Base-by-base conservation (phyloP, 2,888 invertebrate species). In the Tetranychus truncatus region DNA sequence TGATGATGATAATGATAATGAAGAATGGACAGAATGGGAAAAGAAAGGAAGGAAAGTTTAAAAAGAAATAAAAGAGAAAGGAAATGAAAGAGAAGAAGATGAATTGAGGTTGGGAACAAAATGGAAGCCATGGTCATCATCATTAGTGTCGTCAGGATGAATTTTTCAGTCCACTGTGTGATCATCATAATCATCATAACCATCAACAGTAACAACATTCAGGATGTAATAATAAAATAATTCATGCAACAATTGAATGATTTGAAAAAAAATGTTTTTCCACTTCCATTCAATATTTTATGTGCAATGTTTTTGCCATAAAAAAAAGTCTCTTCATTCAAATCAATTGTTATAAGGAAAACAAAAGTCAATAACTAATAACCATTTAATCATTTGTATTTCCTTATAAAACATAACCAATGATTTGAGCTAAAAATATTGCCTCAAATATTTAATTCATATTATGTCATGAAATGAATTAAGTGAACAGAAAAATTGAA, bases 71-170 rank as follows among this genome's bases (percentile, higher is more conserved):
- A 15, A 55, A 55, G 15, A 15, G 15, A 55, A 55, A 15, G 15
- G 55, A 55, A 55, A 55, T 9, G 55, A 55, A 55, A 15, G 15
- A 15, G 15, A 55, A 15, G 55, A 55, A 15, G 55, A 55, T 55
- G 55, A 55, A 55, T 55, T 55, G 55, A 55, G 55, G 55, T 55
- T 55, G 55, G 55, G 55, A 55, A 55, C 55, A 55, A 55, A 55
- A 55, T 55, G 55, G 55, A 55, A 55, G 55, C 55, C 55, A 55
- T 55, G 55, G 55, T 55, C 55, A 55, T 55, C 55, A 55, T 55
- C 55, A 55, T 55, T 55, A 55, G 55, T 55, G 55, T 55, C 55
- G 55, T 55, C 55, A 55, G 55, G 55, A 55, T 55, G 55, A 55
- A 55, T 55, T 55, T 34, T 55, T 55, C 55, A 55, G 55, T 55